phyloP scores from a whole-genome alignment of 2,113 vertebrate genomes.

The Silurus glanis region DNA sequence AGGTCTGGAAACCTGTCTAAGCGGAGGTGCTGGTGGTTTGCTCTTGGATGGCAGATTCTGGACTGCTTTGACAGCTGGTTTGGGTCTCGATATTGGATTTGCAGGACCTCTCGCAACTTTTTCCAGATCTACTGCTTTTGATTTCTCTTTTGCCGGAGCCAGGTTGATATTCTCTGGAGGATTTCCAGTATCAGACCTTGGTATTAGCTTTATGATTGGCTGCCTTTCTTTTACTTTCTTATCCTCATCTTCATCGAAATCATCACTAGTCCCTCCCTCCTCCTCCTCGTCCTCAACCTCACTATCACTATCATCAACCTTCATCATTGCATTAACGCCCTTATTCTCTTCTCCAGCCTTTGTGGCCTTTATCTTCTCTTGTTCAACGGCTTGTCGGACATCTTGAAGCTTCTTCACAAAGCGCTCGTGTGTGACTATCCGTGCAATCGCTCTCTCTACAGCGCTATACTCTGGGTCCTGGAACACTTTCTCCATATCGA shows the following conservation, averaged over 20 bases:
- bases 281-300: not conserved
- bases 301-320: not conserved
- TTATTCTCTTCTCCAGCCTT: not conserved
- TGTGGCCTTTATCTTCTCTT: conserved; percentile 32
- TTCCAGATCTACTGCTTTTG: not conserved
- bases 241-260: not conserved
- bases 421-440: conserved; percentile 77
- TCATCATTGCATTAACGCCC: not conserved
- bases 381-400: conserved; percentile 21
- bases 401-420: conserved; percentile 45
- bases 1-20: conserved; percentile 44
- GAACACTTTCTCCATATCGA: conserved; percentile 81
- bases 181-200: not conserved
- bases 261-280: not conserved
- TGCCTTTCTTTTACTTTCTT: conserved; percentile 26
- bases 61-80: conserved; percentile 1
- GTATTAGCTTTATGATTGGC: not conserved
- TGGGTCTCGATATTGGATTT: conserved; percentile 12
- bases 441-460: conserved; percentile 79
- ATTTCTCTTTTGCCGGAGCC: not conserved
- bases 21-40: not conserved
- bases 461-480: conserved; percentile 80
- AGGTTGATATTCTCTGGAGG: not conserved
- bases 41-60: conserved; percentile 25
- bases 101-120: not conserved